phyloP scores from a whole-genome alignment of 2,797 vertebrate genomes.

The Balearica regulorum region DNA sequence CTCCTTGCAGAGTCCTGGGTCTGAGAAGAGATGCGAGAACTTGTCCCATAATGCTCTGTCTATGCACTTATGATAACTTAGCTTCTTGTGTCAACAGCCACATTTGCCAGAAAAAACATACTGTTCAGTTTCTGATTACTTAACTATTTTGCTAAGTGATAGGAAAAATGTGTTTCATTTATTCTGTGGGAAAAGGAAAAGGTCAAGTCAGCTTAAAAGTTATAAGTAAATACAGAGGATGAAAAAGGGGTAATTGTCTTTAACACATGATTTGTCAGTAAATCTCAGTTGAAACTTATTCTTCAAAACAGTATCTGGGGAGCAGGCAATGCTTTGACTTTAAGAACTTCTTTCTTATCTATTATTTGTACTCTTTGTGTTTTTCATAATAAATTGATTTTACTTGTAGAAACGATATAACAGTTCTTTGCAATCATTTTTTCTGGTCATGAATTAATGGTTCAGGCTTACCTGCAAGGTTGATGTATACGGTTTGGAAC shows the following conservation, averaged over 20 bases:
- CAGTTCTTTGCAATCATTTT: neutral
- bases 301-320: neutral
- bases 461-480: neutral
- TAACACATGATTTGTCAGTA: neutral
- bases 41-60: neutral
- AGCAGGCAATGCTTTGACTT: neutral
- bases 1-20: neutral
- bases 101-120: slow-evolving; percentile 1
- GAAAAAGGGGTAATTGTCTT: neutral
- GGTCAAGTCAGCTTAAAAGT: slow-evolving; percentile 18
- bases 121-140: neutral
- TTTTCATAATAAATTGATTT: neutral
- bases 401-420: neutral
- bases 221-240: neutral
- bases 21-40: neutral
- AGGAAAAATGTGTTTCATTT: slow-evolving; percentile 6
- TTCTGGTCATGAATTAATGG: neutral
- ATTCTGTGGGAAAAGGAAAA: slow-evolving; percentile 3
- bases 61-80: neutral
- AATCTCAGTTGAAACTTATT: neutral
- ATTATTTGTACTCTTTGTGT: neutral
- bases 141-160: slow-evolving; percentile 15
- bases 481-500: neutral
- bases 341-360: neutral
- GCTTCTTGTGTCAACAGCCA: neutral